Evolutionary conservation across 2,888 invertebrate species (phyloP).

Genomic region (Neuroscelio doddi): DNA sequence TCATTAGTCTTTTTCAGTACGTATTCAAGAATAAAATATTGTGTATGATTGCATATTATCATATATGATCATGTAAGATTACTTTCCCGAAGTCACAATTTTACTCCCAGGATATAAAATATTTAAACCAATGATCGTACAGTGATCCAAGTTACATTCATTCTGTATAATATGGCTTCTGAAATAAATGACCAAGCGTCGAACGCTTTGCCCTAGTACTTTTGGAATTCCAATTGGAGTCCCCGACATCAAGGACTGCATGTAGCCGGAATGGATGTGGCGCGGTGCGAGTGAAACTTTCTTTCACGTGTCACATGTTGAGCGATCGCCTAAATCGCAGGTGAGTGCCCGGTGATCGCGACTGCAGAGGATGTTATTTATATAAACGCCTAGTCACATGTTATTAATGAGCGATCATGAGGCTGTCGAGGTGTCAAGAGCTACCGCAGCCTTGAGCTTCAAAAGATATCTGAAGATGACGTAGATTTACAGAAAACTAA

Average conservation of each 20-base stretch:
- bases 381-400: constrained; percentile 64
- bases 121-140: background rate
- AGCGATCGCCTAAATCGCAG: constrained; percentile 67
- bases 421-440: constrained; percentile 34
- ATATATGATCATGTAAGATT: too few relatives aligned
- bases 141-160: background rate
- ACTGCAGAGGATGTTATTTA: constrained; percentile 62
- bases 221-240: constrained; percentile 56
- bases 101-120: background rate
- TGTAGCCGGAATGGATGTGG: constrained; percentile 3
- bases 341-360: constrained; percentile 61
- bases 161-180: constrained; percentile 35
- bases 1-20: too few relatives aligned
- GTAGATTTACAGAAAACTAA: constrained; percentile 32
- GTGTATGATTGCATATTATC: too few relatives aligned
- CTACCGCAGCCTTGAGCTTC: too few relatives aligned
- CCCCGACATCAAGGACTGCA: constrained; percentile 21
- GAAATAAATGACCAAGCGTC: constrained; percentile 63
- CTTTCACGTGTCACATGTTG: constrained; percentile 66
- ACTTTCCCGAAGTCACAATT: background rate
- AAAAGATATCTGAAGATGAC: constrained; percentile 5
- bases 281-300: constrained; percentile 43
- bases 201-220: constrained; percentile 54
- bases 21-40: too few relatives aligned
- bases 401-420: constrained; percentile 62